Evolutionary conservation across 1,140 invertebrate species (phyloP), one percentile per base, ranked within the genome.

Genomic region (Chlorops oryzae): DNA sequence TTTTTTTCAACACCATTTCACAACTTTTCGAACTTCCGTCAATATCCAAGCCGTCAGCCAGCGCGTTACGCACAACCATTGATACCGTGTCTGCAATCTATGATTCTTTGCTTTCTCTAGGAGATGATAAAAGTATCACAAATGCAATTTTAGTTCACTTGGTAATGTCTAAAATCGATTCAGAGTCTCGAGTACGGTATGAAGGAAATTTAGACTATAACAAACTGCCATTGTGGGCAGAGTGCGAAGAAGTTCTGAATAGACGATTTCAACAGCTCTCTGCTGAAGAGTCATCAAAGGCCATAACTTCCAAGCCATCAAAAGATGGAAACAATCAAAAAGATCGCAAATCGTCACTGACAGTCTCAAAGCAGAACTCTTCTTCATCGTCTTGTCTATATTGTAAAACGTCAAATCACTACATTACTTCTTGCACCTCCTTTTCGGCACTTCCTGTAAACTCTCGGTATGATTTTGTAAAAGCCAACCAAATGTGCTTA

Each of bases 141-240:
- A 41, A 32, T 28, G 47, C 37, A 2, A 49, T 49, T 1, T 23
- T 41, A 13, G 41, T 49, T 21, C 47, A 49, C 32, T 41, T 41
- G 34, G 37, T 49, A 10, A 51, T 51, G 41, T 51, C 49, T 22
- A 51, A 51, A 21, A 42, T 51, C 5, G 49, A 45, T 45, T 13
- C 40, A 25, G 22, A 25, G 22, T 44, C 49, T 9, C 44, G 38
- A 21, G 44, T 42, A 5, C 22, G 39, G n/a, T 51, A 34, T 20
- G 50, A 45, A 21, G 50, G 46, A 40, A 41, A 45, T 1, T 17
- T 51, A 25, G 42, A 51, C 23, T 51, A 28, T 23, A 25, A 39
- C 5, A 32, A 37, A n/a, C 43, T 51, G 1, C 42, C 50, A 27
- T 28, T 45, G 20, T 51, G 50, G 50, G 27, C 23, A 15, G 35